Base-by-base conservation (phyloP, 2,797 vertebrate species). In the Apodemus agrarius region DNA sequence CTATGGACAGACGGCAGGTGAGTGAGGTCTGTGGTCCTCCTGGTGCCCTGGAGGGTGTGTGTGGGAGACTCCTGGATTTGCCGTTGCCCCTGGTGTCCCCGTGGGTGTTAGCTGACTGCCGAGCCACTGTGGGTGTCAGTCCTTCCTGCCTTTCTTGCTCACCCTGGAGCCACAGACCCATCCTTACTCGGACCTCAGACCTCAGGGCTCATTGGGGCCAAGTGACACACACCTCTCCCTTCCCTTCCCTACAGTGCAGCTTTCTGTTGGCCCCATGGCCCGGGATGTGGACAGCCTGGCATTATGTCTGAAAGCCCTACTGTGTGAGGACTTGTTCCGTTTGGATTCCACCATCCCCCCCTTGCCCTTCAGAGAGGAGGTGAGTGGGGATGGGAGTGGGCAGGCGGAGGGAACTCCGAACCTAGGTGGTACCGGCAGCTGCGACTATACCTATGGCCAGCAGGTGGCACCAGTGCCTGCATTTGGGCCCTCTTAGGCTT, bases 281-380 rank as follows among this genome's bases (percentile, higher is more conserved):
- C 99, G 98, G 84, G 99, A 99, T 0, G 99, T 99, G 97, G 99
- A 99, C 88, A 99, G 99, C 97, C 98, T 99, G 97, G 99, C 98
- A 0, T 97, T 99, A 93, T 99, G 98, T 93, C 98, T 99, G 99
- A 98, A 98, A 98, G 99, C 99, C 0, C 98, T 99, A 37, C 99
- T 99, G 78, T 99, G 98, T 6, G 98, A 99, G 40, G 98, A 99
- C 97, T 99, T 99, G 99, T 99, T 99, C 97, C 96, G 85, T 40
- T 96, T 99, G 99, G 99, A 99, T 96, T 99, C 99, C 96, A 99
- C 98, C 0, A 98, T 99, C 83, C 99, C 99, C 3, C 99, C 99
- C 0, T 29, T 99, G 8, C 99, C 99, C 92, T 99, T 99, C 97
- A 99, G 99, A 19, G 98, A 98, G 61, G 97, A 99, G 99, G 99